phyloP scores from a whole-genome alignment of 2,113 vertebrate genomes.

The Mormyrus iriodes region DNA sequence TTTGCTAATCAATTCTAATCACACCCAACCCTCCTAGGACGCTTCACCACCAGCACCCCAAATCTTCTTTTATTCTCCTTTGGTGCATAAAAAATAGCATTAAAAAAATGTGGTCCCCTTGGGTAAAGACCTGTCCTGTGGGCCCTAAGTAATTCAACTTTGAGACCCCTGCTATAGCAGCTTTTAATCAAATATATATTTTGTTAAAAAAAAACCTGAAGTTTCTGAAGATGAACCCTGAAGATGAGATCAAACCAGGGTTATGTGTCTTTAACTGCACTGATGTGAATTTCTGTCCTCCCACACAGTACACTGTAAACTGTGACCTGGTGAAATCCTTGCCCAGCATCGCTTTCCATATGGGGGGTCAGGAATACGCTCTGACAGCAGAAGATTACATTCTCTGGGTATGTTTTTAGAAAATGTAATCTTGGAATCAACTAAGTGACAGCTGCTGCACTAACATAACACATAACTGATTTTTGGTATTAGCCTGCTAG shows the following conservation, averaged over 20 bases:
- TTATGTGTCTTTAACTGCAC: background rate
- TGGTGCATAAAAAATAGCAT: background rate
- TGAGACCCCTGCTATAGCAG: background rate
- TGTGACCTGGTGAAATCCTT: conserved; percentile 74
- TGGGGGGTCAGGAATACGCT: conserved; percentile 71
- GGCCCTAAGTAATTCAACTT: background rate
- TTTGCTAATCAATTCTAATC: background rate
- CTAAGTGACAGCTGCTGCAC: background rate
- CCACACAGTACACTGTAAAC: conserved; percentile 74
- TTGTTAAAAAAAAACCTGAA: background rate
- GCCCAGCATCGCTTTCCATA: conserved; percentile 82
- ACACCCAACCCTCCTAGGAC: background rate
- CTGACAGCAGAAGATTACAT: conserved; percentile 78
- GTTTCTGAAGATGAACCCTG: no score
- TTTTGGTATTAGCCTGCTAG: background rate
- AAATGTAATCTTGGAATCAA: background rate
- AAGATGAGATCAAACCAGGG: background rate
- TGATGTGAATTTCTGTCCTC: conserved; percentile 13
- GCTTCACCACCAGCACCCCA: background rate
- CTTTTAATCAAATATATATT: background rate
- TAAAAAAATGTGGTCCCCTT: background rate
- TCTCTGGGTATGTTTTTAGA: conserved; percentile 65
- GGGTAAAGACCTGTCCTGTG: background rate
- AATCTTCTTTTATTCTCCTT: background rate
- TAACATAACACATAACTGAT: background rate